phyloP scores from a whole-genome alignment of 2,113 vertebrate species.

The Atlantisia rogersi region DNA sequence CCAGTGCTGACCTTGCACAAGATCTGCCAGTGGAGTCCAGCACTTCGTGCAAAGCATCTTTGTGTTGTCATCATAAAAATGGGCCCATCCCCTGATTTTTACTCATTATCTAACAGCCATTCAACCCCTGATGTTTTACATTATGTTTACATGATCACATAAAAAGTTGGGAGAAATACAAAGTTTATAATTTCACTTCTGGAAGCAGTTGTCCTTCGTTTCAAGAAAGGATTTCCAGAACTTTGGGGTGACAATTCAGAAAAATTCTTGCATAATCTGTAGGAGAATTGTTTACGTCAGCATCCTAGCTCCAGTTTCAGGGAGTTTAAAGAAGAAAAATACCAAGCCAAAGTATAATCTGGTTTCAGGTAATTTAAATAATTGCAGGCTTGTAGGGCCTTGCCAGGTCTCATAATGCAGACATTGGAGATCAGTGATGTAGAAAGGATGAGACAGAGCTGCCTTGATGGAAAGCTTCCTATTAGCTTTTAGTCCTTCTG shows the following conservation, averaged over 20 bases:
- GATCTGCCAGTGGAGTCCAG: background rate
- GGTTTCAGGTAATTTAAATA: slow-evolving; percentile 36
- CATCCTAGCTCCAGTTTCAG: slow-evolving; percentile 19
- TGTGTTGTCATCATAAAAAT: background rate
- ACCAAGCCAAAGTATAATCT: slow-evolving; percentile 19
- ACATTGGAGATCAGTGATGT: background rate
- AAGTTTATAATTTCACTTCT: background rate
- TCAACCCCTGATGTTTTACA: background rate
- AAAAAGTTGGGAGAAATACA: background rate
- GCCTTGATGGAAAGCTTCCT: background rate
- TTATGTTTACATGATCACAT: background rate
- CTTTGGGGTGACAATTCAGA: background rate
- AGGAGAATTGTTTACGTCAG: background rate
- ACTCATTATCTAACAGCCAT: background rate
- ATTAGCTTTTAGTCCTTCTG: background rate
- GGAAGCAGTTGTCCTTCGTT: background rate
- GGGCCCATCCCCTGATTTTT: background rate
- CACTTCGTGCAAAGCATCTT: background rate
- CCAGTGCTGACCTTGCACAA: background rate
- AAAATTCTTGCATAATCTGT: background rate
- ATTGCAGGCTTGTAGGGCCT: slow-evolving; percentile 42
- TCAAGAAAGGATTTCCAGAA: background rate
- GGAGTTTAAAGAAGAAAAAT: slow-evolving; percentile 17
- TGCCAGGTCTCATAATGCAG: slow-evolving; percentile 38
- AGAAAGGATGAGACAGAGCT: background rate